Evolutionary conservation across 2,113 vertebrate species (phyloP), one percentile per base, ranked within the genome.

Genomic region (Aviceda subcristata): DNA sequence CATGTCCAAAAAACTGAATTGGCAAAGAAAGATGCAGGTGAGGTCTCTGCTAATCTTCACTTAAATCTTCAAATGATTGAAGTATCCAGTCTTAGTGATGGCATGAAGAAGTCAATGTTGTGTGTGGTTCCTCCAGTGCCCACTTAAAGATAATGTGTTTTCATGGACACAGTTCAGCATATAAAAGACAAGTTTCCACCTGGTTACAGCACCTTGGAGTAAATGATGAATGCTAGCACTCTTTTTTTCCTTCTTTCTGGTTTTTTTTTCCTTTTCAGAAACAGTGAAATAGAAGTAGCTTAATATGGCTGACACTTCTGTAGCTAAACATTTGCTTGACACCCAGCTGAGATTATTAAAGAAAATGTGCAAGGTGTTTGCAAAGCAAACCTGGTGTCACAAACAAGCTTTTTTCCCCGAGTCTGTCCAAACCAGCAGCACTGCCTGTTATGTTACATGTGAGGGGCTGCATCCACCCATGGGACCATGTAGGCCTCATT

Each of bases 131-230:
- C 86, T 94, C 86, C 82, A 76, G 92, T 89, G 92, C 86, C 75
- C 86, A 88, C 87, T 97, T 94, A 94, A 94, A 86, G 68, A 68
- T 92, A 94, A 93, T 92, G 86, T 66, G 72, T 68, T 97, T 94
- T 90, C 85, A 86, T 64, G 66, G 86, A 92, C 80, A 90, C 84
- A 86, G 88, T 90, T 77, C 90, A 88, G 88, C 88, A 43, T 45
- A 92, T 83, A 93, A 95, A 96, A 93, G 85, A 45, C 62, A 72
- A 43, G 69, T 76, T 92, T 80, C 78, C 51, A 87, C 86, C 68
- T 78, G 72, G 79, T 96, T 94, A 95, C 82, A 71, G 85, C 90
- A 94, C 74, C 95, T 96, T 92, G 86, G 82, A 95, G 94, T 96
- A 94, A 87, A 88, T 90, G 43, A 74, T 80, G 89, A 80, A 57